Base-by-base conservation (phyloP, 2,113 vertebrate species). In the Rhabdornis inornatus region DNA sequence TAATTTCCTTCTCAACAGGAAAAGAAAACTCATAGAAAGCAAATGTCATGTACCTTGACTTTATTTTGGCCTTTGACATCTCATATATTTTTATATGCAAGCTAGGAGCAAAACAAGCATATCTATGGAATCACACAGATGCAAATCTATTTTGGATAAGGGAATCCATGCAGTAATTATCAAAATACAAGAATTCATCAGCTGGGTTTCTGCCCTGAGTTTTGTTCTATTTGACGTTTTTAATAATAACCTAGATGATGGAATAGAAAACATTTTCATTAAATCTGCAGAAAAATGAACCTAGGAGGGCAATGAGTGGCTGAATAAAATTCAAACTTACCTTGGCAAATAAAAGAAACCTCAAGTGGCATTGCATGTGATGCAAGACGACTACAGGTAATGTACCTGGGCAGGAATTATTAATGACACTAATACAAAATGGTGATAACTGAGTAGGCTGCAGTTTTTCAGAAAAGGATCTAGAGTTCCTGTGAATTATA, bases 221-320 rank as follows among this genome's bases (percentile, higher is more conserved):
- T 93, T 93, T 80, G 45, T 83, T 86, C 81, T 66, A 6, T 45
- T 77, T 83, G 47, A 86, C 39, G 37, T 93, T 72, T 88, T 83
- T 68, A 83, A 89, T 92, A 93, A 89, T 70, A 92, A 88, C 10
- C 11, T 66, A 70, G 63, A 77, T 77, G 50, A 89, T 63, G 39
- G 59, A 90, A 77, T 16, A 88, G 71, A 94, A 96, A 94, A 86
- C 30, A 63, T 69, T 68, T 78, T 88, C 88, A 89, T 83, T 93
- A 82, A 86, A 94, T 64, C 47, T 83, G 59, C 28, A 92, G 76
- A 86, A 28, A 69, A 55, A 66, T 33, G n/a, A 96, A 92, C 63
- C n/a, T 77, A 74, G 55, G 16, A 92, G 68, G 47, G 68, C 70
- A 93, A n/a, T 60, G 45, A 85, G 64, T 37, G 22, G 61, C 53